Evolutionary conservation across 2,113 vertebrate genomes (phyloP).

Genomic region (Harpagus bidentatus): DNA sequence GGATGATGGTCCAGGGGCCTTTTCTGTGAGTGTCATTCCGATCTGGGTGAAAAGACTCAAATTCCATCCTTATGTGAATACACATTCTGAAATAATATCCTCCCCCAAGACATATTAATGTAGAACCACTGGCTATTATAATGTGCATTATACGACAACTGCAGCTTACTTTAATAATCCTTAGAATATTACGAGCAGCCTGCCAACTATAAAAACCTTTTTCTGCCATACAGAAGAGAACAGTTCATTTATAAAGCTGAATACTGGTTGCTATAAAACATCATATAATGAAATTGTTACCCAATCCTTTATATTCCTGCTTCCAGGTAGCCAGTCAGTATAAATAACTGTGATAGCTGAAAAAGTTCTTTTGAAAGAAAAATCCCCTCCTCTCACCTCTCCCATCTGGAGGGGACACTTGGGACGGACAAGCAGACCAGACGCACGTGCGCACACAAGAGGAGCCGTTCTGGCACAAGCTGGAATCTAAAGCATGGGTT

Average conservation of each 20-base stretch:
- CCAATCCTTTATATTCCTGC: neutral
- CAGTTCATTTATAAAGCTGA: constrained; percentile 24
- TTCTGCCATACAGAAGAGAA: neutral
- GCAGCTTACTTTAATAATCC: constrained; percentile 33
- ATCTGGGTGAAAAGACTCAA: neutral
- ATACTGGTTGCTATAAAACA: neutral
- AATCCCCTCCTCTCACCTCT: neutral
- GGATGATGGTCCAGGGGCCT: neutral
- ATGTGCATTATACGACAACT: neutral
- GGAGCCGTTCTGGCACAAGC: neutral
- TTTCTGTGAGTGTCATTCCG: neutral
- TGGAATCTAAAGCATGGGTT: neutral
- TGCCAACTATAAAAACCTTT: constrained; percentile 34
- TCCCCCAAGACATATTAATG: constrained; percentile 14
- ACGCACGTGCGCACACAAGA: rapidly evolving
- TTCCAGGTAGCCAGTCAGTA: neutral
- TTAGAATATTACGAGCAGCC: neutral
- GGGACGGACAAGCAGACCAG: neutral
- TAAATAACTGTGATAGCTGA: neutral
- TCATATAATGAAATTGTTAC: neutral
- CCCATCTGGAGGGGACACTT: neutral
- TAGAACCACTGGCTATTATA: neutral
- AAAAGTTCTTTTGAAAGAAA: neutral
- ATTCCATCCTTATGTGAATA: neutral
- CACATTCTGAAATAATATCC: neutral